These are phyloP conservation scores for Brachyhypopomus gauderio DNA, from an alignment of 2,113 vertebrate genomes.

Conservation along the genomic window DNA sequence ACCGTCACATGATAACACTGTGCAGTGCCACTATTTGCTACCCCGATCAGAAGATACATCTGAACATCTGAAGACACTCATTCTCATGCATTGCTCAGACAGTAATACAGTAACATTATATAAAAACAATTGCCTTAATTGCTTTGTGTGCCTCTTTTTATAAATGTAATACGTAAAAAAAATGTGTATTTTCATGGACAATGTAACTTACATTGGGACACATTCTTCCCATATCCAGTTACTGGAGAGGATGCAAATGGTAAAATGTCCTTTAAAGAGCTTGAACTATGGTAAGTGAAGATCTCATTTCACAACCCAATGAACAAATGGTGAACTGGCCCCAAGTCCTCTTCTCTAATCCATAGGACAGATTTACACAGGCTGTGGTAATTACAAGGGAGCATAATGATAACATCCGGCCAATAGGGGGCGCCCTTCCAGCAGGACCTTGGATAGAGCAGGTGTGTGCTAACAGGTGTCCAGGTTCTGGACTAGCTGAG, in stretches of 20 bases:
- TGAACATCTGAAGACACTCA: constrained; percentile 27
- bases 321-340: constrained; percentile 9
- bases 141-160: neutral
- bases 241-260: neutral
- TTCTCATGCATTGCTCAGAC: neutral
- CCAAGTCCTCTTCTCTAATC: neutral
- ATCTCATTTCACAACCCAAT: constrained; percentile 1
- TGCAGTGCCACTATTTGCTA: neutral
- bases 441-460: constrained; percentile 4
- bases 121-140: neutral
- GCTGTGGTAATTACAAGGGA: constrained; percentile 3
- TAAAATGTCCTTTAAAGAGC: neutral
- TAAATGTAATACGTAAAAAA: neutral
- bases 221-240: constrained; percentile 53
- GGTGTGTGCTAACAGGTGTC: constrained; percentile 17
- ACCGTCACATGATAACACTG: neutral
- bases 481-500: constrained; percentile 19
- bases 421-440: neutral
- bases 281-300: neutral
- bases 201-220: neutral
- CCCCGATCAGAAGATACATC: too few species aligned
- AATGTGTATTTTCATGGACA: neutral
- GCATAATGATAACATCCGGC: constrained; percentile 1
- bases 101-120: constrained; percentile 9
- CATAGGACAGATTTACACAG: neutral